Conservation (phyloP, 2,797 vertebrate species). For the Ptychobarbus kaznakovi region DNA sequence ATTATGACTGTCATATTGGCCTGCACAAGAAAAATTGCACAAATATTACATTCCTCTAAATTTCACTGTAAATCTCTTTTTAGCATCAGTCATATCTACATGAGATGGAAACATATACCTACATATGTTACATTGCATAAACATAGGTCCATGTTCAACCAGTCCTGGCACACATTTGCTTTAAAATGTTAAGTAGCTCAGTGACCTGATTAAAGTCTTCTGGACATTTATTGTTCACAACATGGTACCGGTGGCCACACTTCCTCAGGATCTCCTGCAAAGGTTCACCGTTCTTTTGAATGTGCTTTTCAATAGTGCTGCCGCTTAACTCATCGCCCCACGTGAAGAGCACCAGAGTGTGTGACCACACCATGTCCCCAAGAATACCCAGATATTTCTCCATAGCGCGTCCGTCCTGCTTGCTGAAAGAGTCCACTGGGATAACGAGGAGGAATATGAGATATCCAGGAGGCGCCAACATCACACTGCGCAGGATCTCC, state of each 20-base stretch:
- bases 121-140: not conserved
- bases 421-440: conserved; percentile 64
- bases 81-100: not conserved
- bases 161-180: conserved; percentile 38
- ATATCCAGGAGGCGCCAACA: conserved; percentile 46
- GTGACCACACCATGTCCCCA: conserved; percentile 57
- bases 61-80: not conserved
- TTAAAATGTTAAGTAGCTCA: conserved; percentile 61
- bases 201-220: conserved; percentile 44
- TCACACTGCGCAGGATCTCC: conserved; percentile 58
- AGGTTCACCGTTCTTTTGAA: conserved; percentile 51
- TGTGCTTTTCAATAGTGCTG: conserved; percentile 52
- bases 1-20: not conserved
- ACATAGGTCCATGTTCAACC: not conserved
- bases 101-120: not conserved
- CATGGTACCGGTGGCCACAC: conserved; percentile 59
- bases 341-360: conserved; percentile 65
- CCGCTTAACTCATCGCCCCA: conserved; percentile 61
- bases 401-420: conserved; percentile 57
- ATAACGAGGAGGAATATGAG: conserved; percentile 62
- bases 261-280: conserved; percentile 63
- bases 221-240: conserved; percentile 55
- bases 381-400: conserved; percentile 61
- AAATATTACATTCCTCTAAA: not conserved
- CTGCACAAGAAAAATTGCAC: not conserved